Conservation (phyloP, 2,113 vertebrate genomes). For the Octodon degus region DNA sequence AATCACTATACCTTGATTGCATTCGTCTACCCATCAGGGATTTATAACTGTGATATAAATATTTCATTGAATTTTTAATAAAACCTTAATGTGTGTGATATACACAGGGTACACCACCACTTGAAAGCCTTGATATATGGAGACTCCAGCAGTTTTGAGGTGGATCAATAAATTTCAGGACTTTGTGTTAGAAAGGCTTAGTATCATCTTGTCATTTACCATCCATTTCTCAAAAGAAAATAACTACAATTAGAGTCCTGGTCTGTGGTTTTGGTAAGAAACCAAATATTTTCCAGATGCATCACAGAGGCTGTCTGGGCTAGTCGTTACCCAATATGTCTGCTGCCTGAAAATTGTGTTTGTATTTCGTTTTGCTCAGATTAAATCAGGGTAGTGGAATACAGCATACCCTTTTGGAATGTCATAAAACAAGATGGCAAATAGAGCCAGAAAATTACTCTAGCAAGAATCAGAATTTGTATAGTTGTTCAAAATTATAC, state of each 20-base stretch:
- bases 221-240: constrained; percentile 74
- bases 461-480: neutral
- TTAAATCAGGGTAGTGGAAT: neutral
- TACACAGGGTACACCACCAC: constrained; percentile 64
- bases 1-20: constrained; percentile 80
- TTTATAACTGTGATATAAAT: constrained; percentile 86
- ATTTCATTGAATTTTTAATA: constrained; percentile 88
- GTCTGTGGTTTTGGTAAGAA: constrained; percentile 72
- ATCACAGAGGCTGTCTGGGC: neutral
- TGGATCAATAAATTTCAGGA: constrained; percentile 85
- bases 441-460: constrained; percentile 26
- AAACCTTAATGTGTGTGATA: constrained; percentile 85
- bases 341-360: neutral
- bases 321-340: neutral
- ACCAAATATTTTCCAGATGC: constrained; percentile 21
- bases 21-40: constrained; percentile 79
- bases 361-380: constrained; percentile 59
- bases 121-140: constrained; percentile 83
- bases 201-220: constrained; percentile 78
- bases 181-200: constrained; percentile 80
- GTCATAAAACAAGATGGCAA: constrained; percentile 50
- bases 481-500: neutral
- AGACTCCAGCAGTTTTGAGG: constrained; percentile 82
- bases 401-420: neutral
- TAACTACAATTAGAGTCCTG: constrained; percentile 63